Evolutionary conservation across 2,113 vertebrate genomes (phyloP).

Genomic region (Sminthopsis crassicaudata): DNA sequence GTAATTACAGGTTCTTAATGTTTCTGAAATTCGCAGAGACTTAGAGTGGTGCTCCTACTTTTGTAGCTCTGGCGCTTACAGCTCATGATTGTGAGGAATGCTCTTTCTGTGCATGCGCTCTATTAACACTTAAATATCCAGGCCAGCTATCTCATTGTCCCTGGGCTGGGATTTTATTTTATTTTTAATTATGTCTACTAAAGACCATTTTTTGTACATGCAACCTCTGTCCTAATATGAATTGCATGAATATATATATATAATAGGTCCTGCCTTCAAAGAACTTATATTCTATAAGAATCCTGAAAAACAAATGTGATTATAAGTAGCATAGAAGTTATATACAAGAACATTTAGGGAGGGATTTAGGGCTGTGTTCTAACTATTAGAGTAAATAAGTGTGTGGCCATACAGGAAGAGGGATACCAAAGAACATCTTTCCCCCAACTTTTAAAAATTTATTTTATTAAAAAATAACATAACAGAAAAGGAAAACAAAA

Average conservation of each 20-base stretch:
- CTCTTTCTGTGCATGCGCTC: constrained; percentile 23
- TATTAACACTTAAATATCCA: constrained; percentile 72
- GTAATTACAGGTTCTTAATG: constrained; percentile 78
- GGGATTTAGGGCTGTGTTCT: background rate
- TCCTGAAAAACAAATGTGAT: background rate
- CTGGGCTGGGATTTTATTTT: background rate
- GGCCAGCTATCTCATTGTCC: background rate
- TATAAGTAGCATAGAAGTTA: background rate
- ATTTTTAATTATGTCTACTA: background rate
- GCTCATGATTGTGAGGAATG: constrained; percentile 64
- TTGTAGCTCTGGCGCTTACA: constrained; percentile 72
- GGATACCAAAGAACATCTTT: background rate
- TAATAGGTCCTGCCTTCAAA: background rate
- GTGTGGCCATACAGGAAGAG: background rate
- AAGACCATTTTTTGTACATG: background rate
- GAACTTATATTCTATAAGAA: background rate
- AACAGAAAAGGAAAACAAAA: too few species aligned
- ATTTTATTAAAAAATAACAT: too few species aligned
- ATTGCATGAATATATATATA: background rate
- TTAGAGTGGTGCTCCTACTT: constrained; percentile 72
- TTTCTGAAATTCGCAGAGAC: constrained; percentile 72
- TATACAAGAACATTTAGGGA: background rate
- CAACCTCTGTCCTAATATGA: background rate
- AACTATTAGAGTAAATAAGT: background rate
- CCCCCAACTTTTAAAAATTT: too few species aligned